Percentiles rank a stretch among this genome's conserved stretches.
These are phyloP conservation scores for Dasypogon diadema DNA, from an alignment of 2,888 invertebrate genomes.

Conservation along the genomic window DNA sequence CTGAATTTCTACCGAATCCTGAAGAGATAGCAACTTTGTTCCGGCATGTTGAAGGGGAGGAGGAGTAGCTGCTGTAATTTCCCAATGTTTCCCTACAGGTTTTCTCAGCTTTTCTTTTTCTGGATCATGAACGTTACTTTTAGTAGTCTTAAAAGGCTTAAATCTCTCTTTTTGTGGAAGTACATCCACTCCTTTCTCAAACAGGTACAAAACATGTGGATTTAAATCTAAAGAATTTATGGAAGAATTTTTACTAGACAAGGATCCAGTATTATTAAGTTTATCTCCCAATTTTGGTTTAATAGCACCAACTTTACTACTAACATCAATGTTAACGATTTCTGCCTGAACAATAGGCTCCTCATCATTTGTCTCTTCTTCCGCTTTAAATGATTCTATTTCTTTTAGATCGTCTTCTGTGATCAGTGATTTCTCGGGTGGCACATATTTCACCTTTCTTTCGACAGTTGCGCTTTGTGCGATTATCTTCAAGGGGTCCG, in stretches of 20 bases:
- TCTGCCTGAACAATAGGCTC: constrained; percentile 57
- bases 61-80: constrained; percentile 67
- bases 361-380: neutral
- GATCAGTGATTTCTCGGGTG: constrained; percentile 61
- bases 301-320: constrained; percentile 56
- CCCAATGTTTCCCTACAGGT: constrained; percentile 64
- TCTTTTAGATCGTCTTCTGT: constrained; percentile 64
- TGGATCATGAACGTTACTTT: constrained; percentile 65
- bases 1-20: constrained; percentile 65
- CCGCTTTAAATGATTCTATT: constrained; percentile 61
- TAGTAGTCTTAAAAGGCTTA: constrained; percentile 65
- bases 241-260: constrained; percentile 22
- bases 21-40: constrained; percentile 62
- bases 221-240: constrained; percentile 58
- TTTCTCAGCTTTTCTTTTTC: constrained; percentile 65
- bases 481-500: constrained; percentile 65
- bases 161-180: constrained; percentile 61
- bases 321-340: constrained; percentile 60
- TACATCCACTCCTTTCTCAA: constrained; percentile 59
- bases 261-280: neutral
- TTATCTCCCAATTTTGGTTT: constrained; percentile 55
- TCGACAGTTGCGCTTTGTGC: constrained; percentile 64
- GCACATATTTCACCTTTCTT: constrained; percentile 61
- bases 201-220: constrained; percentile 64
- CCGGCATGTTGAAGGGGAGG: constrained; percentile 63